Evolutionary conservation across 2,797 vertebrate species (phyloP).

Genomic region (Gallirallus australis): DNA sequence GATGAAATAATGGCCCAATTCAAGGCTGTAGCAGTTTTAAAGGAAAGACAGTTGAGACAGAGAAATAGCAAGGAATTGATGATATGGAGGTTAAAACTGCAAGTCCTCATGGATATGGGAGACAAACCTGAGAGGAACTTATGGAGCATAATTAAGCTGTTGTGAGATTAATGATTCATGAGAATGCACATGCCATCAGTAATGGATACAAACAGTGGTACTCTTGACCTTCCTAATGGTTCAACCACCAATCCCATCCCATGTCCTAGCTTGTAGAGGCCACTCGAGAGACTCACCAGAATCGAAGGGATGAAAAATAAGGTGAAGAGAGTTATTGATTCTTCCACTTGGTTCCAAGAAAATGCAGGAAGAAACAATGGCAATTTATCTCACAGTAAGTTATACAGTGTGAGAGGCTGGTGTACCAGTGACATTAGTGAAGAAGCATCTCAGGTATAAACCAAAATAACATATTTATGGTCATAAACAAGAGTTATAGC

Average conservation of each 20-base stretch:
- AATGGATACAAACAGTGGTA: not conserved
- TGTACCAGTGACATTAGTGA: not conserved
- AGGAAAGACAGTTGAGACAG: not conserved
- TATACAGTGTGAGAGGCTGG: not conserved
- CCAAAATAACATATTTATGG: not conserved
- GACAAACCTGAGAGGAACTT: not conserved
- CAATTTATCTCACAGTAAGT: not conserved
- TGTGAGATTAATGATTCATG: not conserved
- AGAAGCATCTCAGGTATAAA: not conserved
- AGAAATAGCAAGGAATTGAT: constrained; percentile 1
- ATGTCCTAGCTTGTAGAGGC: not conserved
- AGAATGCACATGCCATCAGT: not conserved
- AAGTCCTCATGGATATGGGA: not conserved
- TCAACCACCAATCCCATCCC: not conserved
- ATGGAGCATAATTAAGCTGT: not conserved
- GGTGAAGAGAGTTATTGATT: not conserved
- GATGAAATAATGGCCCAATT: constrained; percentile 66
- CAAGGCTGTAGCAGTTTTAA: constrained; percentile 8
- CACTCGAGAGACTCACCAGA: not conserved
- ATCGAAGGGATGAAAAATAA: not conserved
- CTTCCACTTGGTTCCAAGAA: not conserved
- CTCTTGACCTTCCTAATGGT: not conserved
- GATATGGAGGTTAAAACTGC: not conserved
- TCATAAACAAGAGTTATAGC: not conserved
- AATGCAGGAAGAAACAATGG: not conserved